Base-by-base conservation (phyloP, 2,113 vertebrate genomes). In the Urocolius indicus region DNA sequence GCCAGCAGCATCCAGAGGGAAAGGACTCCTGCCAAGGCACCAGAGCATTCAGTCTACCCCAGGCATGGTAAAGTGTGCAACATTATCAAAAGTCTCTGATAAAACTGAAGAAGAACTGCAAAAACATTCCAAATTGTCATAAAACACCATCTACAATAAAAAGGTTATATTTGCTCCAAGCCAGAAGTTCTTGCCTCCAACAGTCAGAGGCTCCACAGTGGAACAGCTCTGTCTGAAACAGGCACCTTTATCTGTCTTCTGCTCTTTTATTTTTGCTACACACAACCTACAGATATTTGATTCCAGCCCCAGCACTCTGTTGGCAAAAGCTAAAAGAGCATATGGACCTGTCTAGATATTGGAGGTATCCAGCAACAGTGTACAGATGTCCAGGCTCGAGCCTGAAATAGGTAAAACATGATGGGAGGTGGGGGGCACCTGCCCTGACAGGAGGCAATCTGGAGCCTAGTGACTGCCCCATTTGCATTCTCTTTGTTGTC, bases 401-500 rank as follows among this genome's bases (percentile, higher is more conserved):
- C n/a, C 58, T 94, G 59, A 51, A 93, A 84, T 88, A 73, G 45
- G 23, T 12, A 9, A 49, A 29, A 45, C 67, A 30, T 62, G 54
- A 32, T 11, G 46, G 46, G 9, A 20, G 49, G 52, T 27, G 52
- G 52, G 52, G 32, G n/a, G 49, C 92, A 73, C 34, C 48, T 85
- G 43, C 59, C 88, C 80, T 92, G 79, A 86, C 90, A 90, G 83
- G 69, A 90, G 94, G 79, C 82, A 90, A 41, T 96, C 85, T 96
- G 93, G 51, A 93, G 38, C 12, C 76, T 69, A 20, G 49, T 38
- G 76, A 62, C 55, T 59, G 8, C 55, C 17, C 41, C n/a, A 41
- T 88, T 91, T 94, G 82, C 79, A 67, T 86, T 84, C 55, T 9
- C 79, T 93, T 93, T 94, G 67, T 69, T 73, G 57, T 81, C 84